These are phyloP conservation scores for Miniopterus natalensis DNA, from an alignment of 2,113 vertebrate genomes.

Conservation along the genomic window DNA sequence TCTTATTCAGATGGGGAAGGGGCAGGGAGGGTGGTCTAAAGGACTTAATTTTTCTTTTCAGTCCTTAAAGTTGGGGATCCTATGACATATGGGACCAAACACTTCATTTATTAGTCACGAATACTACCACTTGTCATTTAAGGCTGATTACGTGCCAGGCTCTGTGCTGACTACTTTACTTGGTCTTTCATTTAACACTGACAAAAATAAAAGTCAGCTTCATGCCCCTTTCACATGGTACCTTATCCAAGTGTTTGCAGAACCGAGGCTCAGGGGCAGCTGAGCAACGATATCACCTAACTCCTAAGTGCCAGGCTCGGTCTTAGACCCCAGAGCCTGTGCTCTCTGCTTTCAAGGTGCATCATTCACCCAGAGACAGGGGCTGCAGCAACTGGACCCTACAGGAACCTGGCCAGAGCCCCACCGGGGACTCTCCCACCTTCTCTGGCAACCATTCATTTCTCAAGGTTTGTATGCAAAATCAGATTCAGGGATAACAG, in stretches of 20 bases:
- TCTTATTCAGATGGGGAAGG: background rate
- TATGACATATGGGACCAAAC: background rate
- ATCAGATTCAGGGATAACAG: background rate
- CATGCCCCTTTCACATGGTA: background rate
- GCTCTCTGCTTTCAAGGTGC: background rate
- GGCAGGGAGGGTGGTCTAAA: background rate
- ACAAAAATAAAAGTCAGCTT: background rate
- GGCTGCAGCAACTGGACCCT: accelerated
- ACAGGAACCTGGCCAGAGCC: background rate
- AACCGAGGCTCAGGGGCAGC: background rate
- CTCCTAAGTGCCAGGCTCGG: too few species aligned
- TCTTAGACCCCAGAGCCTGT: background rate
- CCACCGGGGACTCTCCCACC: background rate
- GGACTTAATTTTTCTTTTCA: background rate
- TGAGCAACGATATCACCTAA: background rate
- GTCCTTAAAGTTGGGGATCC: background rate
- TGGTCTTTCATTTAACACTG: background rate
- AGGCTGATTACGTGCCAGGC: background rate
- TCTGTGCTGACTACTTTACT: background rate
- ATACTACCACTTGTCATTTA: background rate
- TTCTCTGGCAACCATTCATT: background rate
- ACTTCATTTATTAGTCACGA: background rate
- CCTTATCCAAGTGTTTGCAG: background rate
- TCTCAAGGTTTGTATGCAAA: constrained; percentile 5
- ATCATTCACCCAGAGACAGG: too few species aligned